Base-by-base conservation (phyloP, 2,888 invertebrate species). In the Nycteola revayana region DNA sequence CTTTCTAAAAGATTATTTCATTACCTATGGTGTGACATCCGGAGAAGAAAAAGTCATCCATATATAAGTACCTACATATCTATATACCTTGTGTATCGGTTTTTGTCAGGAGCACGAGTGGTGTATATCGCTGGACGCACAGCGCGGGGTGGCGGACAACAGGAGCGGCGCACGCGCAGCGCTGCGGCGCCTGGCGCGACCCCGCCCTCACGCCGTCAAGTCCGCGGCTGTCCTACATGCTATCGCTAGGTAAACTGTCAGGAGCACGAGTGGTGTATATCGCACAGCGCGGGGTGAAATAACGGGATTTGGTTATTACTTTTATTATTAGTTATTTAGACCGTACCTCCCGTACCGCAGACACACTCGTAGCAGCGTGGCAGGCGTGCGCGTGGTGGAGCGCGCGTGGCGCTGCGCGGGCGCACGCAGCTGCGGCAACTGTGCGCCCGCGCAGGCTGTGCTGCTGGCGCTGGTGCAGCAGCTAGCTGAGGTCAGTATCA, bases 401-500 rank as follows among this genome's bases (percentile, higher is more conserved):
- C 63, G 66, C 18, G 66, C 64, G 45, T 72, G 68, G 65, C 43
- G 40, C 20, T 43, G 52, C 42, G 69, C 65, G 1, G 59, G 55
- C 41, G 49, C 40, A 20, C 9, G 28, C 1, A 6, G 1, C 20
- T 37, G 49, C 37, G 32, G 29, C 0, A 25, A 21, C 2, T 41
- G 46, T 46, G 54, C 64, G 28, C 66, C 61, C 10, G 68, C 69
- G 2, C 36, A 39, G 7, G 20, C 32, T n/a, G 56, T 71, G 2
- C 53, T 68, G 10, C 32, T 46, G 2, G 36, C 60, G 2, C 45
- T 73, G 0, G 56, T 71, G 5, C 31, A 45, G 0, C 27, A 48
- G 0, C 43, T 81, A 1, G 74, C 76, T 0, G 72, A 78, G 58
- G 80, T 80, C n/a, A n/a, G n/a, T n/a, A n/a, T n/a, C n/a, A n/a